Conservation (phyloP, 2,888 invertebrate species). For the Cephus pulcher region DNA sequence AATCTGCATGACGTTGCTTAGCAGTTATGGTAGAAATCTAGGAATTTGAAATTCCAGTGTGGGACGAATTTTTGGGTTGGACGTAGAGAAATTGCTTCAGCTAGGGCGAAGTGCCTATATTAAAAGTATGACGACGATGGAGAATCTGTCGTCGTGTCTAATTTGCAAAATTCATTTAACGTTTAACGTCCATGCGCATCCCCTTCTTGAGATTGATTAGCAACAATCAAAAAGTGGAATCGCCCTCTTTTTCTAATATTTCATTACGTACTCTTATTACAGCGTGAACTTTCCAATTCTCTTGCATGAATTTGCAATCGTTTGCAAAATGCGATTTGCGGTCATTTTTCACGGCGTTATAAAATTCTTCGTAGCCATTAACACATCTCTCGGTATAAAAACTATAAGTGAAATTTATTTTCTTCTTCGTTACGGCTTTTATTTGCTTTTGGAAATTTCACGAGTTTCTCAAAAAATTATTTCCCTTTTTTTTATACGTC, state of each 20-base stretch:
- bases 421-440: not conserved
- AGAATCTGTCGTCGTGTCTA: not conserved
- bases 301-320: not conserved
- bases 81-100: not conserved
- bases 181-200: not conserved
- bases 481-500: not conserved
- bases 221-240: not conserved
- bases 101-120: not conserved
- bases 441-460: not conserved
- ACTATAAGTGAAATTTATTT: not conserved
- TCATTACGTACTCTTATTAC: not conserved
- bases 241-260: not conserved
- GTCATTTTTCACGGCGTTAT: not conserved
- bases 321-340: not conserved
- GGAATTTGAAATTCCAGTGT: not conserved
- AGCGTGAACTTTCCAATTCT: not conserved
- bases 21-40: not conserved
- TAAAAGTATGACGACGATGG: not conserved
- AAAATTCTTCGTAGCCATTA: not conserved
- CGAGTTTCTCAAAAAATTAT: not conserved
- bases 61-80: not conserved
- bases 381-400: not conserved
- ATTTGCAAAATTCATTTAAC: not conserved
- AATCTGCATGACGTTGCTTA: not conserved
- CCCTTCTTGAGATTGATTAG: not conserved